A percentile compares a stretch with the other conserved stretches of the same genome.
Conservation (phyloP, 2,113 vertebrate genomes). For the Scartelaos histophorus region DNA sequence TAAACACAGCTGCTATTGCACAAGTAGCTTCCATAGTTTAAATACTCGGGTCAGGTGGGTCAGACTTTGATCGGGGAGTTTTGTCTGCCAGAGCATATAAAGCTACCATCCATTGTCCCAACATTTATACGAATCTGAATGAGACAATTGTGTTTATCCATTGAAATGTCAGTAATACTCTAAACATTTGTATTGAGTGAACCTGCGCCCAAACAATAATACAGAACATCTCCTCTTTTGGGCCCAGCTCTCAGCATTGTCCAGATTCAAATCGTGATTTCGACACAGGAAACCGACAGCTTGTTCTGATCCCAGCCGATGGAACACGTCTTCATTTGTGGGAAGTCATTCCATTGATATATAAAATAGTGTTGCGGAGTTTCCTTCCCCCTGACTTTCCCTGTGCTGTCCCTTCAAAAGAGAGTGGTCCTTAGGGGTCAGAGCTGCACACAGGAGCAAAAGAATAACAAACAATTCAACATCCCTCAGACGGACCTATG, state of each 20-base stretch:
- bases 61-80: constrained; percentile 6
- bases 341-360: constrained; percentile 80
- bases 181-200: constrained; percentile 65
- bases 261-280: constrained; percentile 53
- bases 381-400: constrained; percentile 77
- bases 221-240: constrained; percentile 60
- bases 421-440: constrained; percentile 64
- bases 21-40: not conserved
- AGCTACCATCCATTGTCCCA: constrained; percentile 56
- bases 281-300: constrained; percentile 72
- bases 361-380: constrained; percentile 78
- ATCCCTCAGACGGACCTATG: constrained; percentile 69
- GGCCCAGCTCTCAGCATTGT: constrained; percentile 65
- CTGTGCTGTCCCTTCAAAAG: constrained; percentile 75
- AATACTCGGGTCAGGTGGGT: too few relatives aligned
- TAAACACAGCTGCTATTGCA: not conserved
- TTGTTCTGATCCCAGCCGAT: constrained; percentile 51
- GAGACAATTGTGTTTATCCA: constrained; percentile 58
- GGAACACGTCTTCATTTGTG: constrained; percentile 76
- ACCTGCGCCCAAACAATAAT: constrained; percentile 58
- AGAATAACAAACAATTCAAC: constrained; percentile 78
- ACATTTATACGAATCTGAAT: constrained; percentile 58
- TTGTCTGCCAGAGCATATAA: constrained; percentile 45
- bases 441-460: constrained; percentile 66
- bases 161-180: constrained; percentile 68